These are phyloP conservation scores for Xanthorhoe designata DNA, from an alignment of 2,888 invertebrate genomes.

Conservation along the genomic window DNA sequence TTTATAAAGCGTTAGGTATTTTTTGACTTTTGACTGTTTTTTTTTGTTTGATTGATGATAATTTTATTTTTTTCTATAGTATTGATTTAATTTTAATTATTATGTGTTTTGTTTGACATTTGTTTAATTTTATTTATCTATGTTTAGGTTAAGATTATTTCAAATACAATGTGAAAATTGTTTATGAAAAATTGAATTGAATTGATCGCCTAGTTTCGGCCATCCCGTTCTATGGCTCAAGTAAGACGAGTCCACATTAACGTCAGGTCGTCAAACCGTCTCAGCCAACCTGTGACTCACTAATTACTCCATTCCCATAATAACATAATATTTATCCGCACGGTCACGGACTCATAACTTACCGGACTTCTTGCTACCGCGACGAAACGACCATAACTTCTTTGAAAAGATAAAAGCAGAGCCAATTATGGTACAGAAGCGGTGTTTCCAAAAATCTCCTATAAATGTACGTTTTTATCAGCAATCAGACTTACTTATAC, in stretches of 20 bases:
- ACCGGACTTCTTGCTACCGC: slow-evolving; percentile 63
- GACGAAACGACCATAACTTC: slow-evolving; percentile 77
- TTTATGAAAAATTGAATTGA: too few species aligned
- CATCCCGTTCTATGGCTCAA: neutral
- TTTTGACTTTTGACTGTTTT: too few species aligned
- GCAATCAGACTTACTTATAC: slow-evolving; percentile 72
- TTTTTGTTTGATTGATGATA: too few species aligned
- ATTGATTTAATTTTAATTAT: too few species aligned
- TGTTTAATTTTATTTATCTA: too few species aligned
- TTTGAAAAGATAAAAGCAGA: slow-evolving; percentile 77
- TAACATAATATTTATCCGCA: slow-evolving; percentile 47
- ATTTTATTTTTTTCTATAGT: too few species aligned
- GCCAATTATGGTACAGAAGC: slow-evolving; percentile 77
- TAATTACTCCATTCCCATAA: slow-evolving; percentile 61
- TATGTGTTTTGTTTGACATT: too few species aligned
- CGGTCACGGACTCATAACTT: slow-evolving; percentile 70
- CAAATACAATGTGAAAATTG: too few species aligned
- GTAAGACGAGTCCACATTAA: neutral
- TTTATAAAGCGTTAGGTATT: too few species aligned
- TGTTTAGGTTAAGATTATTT: too few species aligned
- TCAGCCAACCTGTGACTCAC: slow-evolving; percentile 41
- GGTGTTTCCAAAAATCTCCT: slow-evolving; percentile 80
- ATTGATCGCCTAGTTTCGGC: too few species aligned
- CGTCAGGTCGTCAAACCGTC: slow-evolving; percentile 36
- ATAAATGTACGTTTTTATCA: slow-evolving; percentile 70